Conservation (phyloP, 2,888 invertebrate species). For the Drosophila mettleri region DNA sequence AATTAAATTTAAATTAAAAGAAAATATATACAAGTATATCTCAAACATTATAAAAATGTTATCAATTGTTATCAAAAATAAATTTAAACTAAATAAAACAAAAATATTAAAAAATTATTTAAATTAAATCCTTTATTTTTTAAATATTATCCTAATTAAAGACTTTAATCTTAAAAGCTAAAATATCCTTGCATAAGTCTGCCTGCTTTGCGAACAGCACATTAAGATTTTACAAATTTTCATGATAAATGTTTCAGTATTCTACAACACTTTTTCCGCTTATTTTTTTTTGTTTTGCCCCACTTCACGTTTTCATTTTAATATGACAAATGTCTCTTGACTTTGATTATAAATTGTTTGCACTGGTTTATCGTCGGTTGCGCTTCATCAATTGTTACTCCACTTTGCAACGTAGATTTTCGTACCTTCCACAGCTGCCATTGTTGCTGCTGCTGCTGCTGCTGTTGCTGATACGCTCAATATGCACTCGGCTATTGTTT, state of each 20-base stretch:
- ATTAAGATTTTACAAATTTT: background rate
- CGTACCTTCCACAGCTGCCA: constrained; percentile 5
- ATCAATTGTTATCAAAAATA: too few relatives aligned
- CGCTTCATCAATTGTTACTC: constrained; percentile 36
- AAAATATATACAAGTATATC: too few relatives aligned
- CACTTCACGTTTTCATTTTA: constrained; percentile 1
- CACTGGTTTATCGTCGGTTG: constrained; percentile 20
- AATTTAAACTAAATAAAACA: too few relatives aligned
- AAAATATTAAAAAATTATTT: too few relatives aligned
- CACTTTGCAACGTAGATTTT: constrained; percentile 31
- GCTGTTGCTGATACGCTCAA: constrained; percentile 46
- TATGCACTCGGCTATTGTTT: constrained; percentile 49
- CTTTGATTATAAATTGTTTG: constrained; percentile 24
- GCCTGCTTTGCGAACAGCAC: background rate
- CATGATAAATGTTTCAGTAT: background rate
- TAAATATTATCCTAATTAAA: background rate
- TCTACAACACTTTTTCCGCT: background rate
- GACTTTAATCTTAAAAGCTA: background rate
- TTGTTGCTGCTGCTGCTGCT: constrained; percentile 14
- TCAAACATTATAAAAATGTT: too few relatives aligned
- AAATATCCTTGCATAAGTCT: background rate
- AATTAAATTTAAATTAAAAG: too few relatives aligned
- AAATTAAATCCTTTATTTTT: background rate
- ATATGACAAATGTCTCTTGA: constrained; percentile 28
- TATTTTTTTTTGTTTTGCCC: background rate